Base-by-base conservation (phyloP, 2,113 vertebrate species). In the Glaucidium brasilianum region DNA sequence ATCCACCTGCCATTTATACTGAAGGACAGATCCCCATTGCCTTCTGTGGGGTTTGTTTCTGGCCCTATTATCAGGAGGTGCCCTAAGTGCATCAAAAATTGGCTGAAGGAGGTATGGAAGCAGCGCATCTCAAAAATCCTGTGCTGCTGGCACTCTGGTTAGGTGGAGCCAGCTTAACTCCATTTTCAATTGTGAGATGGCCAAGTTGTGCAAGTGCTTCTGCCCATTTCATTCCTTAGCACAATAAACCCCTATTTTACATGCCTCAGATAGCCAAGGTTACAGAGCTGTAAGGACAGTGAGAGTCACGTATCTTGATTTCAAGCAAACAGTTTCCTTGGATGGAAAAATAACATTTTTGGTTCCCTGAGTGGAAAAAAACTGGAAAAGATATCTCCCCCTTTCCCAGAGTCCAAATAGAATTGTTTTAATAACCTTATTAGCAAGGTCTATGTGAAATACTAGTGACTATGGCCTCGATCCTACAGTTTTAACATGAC, bases 121-220 rank as follows among this genome's bases (percentile, higher is more conserved):
- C 71, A 66, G 67, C 77, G 73, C 87, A 93, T 96, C 62, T 91
- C 84, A 75, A 74, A 96, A 97, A 83, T 82, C 84, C 84, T 34
- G 8, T 85, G 84, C 77, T 94, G 77, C 59, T 97, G 95, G 91
- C 95, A 83, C 50, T 91, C 73, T 8, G 25, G 80, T 90, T 68
- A 91, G 94, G 95, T 91, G 97, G 81, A 95, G 92, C 83, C 95
- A 94, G 94, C 84, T 95, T 96, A 96, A 90, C 69, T 96, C 89
- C 53, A 6, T 88, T 95, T 96, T 96, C 77, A 91, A 74, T 91
- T 94, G 92, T 94, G 95, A 82, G 56, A 56, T 79, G 87, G 91
- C 91, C 92, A 95, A 95, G 66, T 82, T 66, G 95, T 78, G 67
- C 69, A 73, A 94, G 62, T 1, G 6, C 62, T 88, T 92, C 84